Evolutionary conservation across 2,888 invertebrate species (phyloP).

Genomic region (Tetramorium bicarinatum): DNA sequence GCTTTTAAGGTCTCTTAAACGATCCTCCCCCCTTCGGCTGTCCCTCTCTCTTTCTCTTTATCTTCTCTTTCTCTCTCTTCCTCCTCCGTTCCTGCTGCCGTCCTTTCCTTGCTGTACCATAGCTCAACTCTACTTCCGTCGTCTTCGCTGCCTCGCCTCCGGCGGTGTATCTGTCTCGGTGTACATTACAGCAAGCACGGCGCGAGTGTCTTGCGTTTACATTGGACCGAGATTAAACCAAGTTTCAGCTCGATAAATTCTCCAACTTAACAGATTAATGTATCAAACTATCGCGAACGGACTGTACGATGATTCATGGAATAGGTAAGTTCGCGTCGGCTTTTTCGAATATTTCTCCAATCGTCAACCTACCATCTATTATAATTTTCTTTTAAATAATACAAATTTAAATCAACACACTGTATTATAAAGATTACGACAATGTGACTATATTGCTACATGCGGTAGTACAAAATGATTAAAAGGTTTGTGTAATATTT

Average conservation of each 20-base stretch:
- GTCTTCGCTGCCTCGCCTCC: conserved; percentile 48
- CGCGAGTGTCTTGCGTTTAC: conserved; percentile 66
- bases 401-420: not conserved
- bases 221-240: conserved; percentile 75
- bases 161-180: conserved; percentile 58
- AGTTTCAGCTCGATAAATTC: conserved; percentile 77
- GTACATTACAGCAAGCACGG: conserved; percentile 68
- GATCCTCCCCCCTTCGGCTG: conserved; percentile 29
- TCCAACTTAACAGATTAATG: conserved; percentile 77
- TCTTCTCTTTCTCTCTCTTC: conserved; percentile 24
- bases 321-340: conserved; percentile 56
- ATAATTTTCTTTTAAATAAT: conserved; percentile 7
- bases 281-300: conserved; percentile 74
- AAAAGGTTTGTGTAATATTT: too few relatives aligned
- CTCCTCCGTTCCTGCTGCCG: not conserved
- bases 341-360: conserved; percentile 52
- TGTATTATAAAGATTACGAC: not conserved
- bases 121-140: conserved; percentile 35
- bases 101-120: conserved; percentile 13
- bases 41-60: conserved; percentile 7
- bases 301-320: conserved; percentile 61
- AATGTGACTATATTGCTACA: not conserved
- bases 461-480: not conserved
- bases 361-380: not conserved
- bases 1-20: conserved; percentile 65